phyloP scores from a whole-genome alignment of 2,888 invertebrate genomes.

The Epicampocera succincta region DNA sequence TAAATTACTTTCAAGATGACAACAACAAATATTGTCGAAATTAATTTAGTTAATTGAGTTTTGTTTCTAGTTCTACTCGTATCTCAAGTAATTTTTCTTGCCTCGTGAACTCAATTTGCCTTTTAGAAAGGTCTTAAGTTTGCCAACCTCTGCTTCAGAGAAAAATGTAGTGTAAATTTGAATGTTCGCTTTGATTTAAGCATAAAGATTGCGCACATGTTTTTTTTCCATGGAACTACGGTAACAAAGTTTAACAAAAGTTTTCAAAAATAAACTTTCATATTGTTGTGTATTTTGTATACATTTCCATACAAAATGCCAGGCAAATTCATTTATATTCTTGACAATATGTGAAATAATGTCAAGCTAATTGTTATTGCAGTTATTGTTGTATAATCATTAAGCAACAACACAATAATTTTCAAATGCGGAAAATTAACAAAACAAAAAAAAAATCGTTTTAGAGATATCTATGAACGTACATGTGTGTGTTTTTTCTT shows the following conservation, averaged over 20 bases:
- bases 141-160: slow-evolving; percentile 1
- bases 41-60: no score
- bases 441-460: slow-evolving; percentile 33
- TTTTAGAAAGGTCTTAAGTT: background rate
- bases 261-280: slow-evolving; percentile 1
- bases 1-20: no score
- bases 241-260: slow-evolving; percentile 43
- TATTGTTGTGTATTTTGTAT: background rate
- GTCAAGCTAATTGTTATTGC: slow-evolving; percentile 66
- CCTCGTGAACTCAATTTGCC: no score
- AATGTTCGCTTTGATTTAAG: slow-evolving; percentile 53
- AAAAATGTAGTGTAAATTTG: slow-evolving; percentile 17
- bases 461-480: no score
- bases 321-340: slow-evolving; percentile 62
- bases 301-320: slow-evolving; percentile 22
- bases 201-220: slow-evolving; percentile 38
- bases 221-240: slow-evolving; percentile 47
- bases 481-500: no score
- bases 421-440: slow-evolving; percentile 2
- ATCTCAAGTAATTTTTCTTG: no score
- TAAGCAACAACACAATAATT: slow-evolving; percentile 46
- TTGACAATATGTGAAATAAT: slow-evolving; percentile 64
- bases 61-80: no score
- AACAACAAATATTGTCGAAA: no score
- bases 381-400: slow-evolving; percentile 58